Percentiles rank a stretch among this genome's conserved stretches.
These are phyloP conservation scores for Eulemur rubriventer DNA, from an alignment of 2,797 vertebrate species.

Conservation along the genomic window DNA sequence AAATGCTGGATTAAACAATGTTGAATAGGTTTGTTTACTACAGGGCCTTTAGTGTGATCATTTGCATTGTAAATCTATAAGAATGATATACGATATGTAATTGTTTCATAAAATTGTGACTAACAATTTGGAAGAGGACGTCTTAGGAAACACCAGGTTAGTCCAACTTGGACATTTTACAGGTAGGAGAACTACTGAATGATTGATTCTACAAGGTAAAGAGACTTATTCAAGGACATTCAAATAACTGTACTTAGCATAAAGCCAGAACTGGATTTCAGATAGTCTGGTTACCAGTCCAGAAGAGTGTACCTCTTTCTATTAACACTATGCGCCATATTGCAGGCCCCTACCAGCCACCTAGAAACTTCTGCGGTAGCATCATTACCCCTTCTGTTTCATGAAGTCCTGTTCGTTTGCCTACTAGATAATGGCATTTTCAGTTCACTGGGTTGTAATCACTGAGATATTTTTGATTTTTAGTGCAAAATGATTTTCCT, in stretches of 20 bases:
- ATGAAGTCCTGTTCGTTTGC: background rate
- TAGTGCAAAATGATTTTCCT: background rate
- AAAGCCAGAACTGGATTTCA: conserved; percentile 6
- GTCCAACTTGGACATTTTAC: background rate
- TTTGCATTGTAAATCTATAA: background rate
- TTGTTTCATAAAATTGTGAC: background rate
- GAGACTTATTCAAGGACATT: background rate
- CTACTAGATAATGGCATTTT: background rate
- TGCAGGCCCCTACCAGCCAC: background rate
- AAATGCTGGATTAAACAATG: background rate
- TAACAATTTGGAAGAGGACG: background rate
- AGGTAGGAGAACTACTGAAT: background rate
- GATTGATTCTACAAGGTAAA: background rate
- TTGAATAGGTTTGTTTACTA: background rate
- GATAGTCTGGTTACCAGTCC: background rate
- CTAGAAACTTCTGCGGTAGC: background rate
- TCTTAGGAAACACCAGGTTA: background rate
- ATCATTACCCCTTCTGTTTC: background rate
- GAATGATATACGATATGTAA: background rate
- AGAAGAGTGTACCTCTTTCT: background rate
- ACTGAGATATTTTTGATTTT: background rate
- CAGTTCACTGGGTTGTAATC: background rate
- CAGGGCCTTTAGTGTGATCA: background rate
- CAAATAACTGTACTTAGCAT: background rate
- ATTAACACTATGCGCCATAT: background rate